These are phyloP conservation scores for Athalia circularis DNA, from an alignment of 2,888 invertebrate species.

Conservation along the genomic window DNA sequence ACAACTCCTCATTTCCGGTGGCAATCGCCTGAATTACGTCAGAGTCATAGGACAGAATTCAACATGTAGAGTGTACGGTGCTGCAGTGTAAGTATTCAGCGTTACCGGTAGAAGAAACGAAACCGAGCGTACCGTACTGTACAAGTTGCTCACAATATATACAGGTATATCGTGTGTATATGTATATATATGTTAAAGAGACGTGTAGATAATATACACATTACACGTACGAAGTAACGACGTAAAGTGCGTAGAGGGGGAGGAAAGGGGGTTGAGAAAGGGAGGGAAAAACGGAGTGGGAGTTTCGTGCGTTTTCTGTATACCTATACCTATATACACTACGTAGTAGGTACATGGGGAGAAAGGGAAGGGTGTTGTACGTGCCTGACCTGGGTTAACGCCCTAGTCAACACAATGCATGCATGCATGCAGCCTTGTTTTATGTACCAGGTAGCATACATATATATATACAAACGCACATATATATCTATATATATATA, in stretches of 20 bases:
- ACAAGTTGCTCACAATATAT: slow-evolving; percentile 47
- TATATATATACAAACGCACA: too few relatives aligned
- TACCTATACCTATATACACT: too few relatives aligned
- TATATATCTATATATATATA: too few relatives aligned
- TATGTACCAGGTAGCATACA: slow-evolving; percentile 2
- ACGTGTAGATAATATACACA: not conserved
- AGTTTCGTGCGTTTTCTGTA: too few relatives aligned
- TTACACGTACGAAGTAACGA: slow-evolving; percentile 44
- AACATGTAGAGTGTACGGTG: too few relatives aligned
- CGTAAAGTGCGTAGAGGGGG: not conserved
- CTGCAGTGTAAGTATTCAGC: not conserved
- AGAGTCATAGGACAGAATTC: slow-evolving; percentile 7
- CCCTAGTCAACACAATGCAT: slow-evolving; percentile 61
- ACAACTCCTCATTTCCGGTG: slow-evolving; percentile 36
- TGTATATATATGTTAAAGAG: too few relatives aligned
- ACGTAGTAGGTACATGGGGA: too few relatives aligned
- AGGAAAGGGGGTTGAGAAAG: not conserved
- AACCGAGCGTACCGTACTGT: slow-evolving; percentile 51
- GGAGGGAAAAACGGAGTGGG: not conserved
- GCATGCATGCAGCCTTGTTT: slow-evolving; percentile 60
- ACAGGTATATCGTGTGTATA: slow-evolving; percentile 9
- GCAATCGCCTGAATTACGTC: slow-evolving; percentile 44
- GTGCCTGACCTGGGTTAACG: slow-evolving; percentile 69
- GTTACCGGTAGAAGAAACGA: slow-evolving; percentile 17
- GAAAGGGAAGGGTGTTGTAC: slow-evolving; percentile 15